Evolutionary conservation across 35 echinoderm and acorn worm genomes (phyloP), one percentile per base, ranked within the genome.

Genomic region (Heliocidaris tuberculata): DNA sequence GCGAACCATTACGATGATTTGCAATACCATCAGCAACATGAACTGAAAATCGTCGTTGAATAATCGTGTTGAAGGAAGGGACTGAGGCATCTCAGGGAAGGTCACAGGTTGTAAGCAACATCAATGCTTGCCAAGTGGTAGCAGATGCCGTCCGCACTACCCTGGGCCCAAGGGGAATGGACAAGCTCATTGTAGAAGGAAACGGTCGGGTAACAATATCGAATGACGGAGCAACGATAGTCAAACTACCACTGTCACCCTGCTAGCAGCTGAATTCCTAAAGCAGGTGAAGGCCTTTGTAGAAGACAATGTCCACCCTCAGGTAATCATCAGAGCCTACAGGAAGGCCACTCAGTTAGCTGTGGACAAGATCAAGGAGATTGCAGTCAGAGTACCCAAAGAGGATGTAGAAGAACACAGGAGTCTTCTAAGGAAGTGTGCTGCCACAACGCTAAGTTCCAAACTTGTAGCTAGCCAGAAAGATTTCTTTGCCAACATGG

Each of bases 291-390:
- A 99, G 86, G 48, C 88, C 4, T 99, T 95, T 59, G 94, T 99
- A 17, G 98, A 99, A 90, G 98, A 99, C 95, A 97, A 97, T 52
- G 98, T 99, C 24, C 98, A 99, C 94, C 98, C 98, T 47, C 98
- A 99, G 95, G 97, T 99, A 27, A 99, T 99, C 85, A 91, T 99
- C 93, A 94, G 98, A 56, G 96, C 98, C 13, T 99, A 96, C 86
- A 86, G 98, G 31, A 97, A 99, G 90, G 98, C 98, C 94, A 99
- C 98, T 2, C 97, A 97, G 32, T 94, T 99, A 59, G 97, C 97
- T 13, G 50, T 97, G 52, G 96, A 97, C 65, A 99, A 96, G 93
- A 99, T 99, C 93, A 94, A 96, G 48, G 98, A 97, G 85, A 99
- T 97, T 24, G 96, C 98, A 8, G 90, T 99, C 91, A 99, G 95